These are phyloP conservation scores for Sphaeridia pumilis DNA, from an alignment of 2,888 invertebrate species.

Conservation along the genomic window DNA sequence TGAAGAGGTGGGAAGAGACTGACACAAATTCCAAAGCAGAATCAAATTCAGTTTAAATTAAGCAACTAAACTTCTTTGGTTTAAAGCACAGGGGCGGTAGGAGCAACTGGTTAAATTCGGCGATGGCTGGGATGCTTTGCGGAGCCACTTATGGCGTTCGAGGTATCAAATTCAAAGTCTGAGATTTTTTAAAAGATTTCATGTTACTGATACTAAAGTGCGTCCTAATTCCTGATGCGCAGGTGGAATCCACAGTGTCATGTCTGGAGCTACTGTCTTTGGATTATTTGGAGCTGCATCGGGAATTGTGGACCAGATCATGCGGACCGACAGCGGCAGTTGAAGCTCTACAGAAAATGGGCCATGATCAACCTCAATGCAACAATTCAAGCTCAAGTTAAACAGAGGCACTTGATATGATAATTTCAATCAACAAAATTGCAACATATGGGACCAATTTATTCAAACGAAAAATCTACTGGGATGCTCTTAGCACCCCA, in stretches of 20 bases:
- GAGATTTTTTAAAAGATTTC: not conserved
- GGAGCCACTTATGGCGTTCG: slow-evolving; percentile 2
- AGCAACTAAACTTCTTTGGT: not conserved
- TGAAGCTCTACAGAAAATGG: too few species aligned
- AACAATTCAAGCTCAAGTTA: too few species aligned
- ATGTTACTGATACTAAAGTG: not conserved
- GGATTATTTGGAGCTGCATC: slow-evolving; percentile 1
- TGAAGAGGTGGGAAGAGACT: slow-evolving; percentile 6
- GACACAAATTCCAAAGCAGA: not conserved
- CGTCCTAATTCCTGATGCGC: not conserved
- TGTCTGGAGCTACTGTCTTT: not conserved
- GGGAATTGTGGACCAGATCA: slow-evolving; percentile 1
- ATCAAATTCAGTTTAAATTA: not conserved
- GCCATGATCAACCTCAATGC: too few species aligned
- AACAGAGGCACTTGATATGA: slow-evolving; percentile 1
- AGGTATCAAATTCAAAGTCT: too few species aligned
- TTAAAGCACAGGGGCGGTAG: not conserved
- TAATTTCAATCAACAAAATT: slow-evolving; percentile 10
- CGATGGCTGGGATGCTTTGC: not conserved
- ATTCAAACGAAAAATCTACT: too few species aligned
- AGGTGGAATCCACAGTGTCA: not conserved
- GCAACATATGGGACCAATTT: slow-evolving; percentile 9
- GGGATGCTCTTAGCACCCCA: too few species aligned
- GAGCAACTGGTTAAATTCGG: slow-evolving; percentile 8
- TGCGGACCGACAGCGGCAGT: too few species aligned